These are phyloP conservation scores for Montipora cactus DNA, from an alignment of 64 coral and sea anemone species.

Conservation along the genomic window DNA sequence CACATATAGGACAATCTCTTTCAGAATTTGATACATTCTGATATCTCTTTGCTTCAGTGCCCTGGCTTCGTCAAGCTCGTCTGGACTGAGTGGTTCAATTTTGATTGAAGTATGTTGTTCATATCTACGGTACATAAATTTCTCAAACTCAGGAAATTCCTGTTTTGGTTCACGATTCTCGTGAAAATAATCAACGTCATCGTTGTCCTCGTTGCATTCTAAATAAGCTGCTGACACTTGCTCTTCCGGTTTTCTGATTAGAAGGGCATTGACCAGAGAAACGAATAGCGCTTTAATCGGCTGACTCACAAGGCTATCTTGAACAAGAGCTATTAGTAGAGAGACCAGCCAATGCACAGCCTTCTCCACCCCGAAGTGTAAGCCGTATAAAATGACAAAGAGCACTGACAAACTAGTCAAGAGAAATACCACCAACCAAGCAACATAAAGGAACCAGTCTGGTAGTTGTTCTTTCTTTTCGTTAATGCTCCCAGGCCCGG, in stretches of 20 bases:
- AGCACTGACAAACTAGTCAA: slow-evolving; percentile 61
- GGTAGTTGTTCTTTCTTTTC: slow-evolving; percentile 57
- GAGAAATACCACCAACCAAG: slow-evolving; percentile 53
- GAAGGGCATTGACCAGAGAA: slow-evolving; percentile 65
- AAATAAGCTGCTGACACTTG: neutral
- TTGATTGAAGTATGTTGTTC: neutral
- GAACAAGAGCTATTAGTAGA: slow-evolving; percentile 57
- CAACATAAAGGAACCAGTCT: slow-evolving; percentile 62
- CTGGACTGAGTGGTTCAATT: slow-evolving; percentile 12
- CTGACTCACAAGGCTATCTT: slow-evolving; percentile 73
- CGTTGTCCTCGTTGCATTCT: neutral
- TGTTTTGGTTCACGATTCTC: neutral
- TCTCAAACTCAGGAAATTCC: neutral
- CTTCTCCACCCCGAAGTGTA: slow-evolving; percentile 64
- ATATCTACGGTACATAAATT: neutral
- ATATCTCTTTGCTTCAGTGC: slow-evolving; percentile 38
- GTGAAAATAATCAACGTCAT: neutral
- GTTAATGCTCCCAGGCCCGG: neutral
- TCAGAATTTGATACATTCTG: slow-evolving; percentile 34
- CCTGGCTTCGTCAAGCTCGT: slow-evolving; percentile 48
- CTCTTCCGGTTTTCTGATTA: slow-evolving; percentile 74
- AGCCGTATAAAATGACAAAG: slow-evolving; percentile 75
- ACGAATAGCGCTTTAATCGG: slow-evolving; percentile 53
- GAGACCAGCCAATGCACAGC: slow-evolving; percentile 77
- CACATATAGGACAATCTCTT: slow-evolving; percentile 57